Evolutionary conservation across 2,888 invertebrate genomes (phyloP).

Genomic region (Girardia tigrina): DNA sequence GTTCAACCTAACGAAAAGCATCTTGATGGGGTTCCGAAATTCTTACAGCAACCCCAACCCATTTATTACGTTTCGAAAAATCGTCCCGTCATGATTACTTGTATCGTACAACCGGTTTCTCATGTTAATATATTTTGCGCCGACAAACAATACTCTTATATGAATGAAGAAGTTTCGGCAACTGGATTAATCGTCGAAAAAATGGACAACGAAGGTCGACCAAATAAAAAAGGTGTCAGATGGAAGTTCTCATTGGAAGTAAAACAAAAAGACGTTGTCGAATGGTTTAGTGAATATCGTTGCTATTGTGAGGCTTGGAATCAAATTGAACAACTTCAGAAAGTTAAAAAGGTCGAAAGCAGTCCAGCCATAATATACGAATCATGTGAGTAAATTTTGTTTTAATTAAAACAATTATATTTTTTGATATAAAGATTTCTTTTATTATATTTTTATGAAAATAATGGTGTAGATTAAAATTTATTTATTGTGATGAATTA

Average conservation of each 20-base stretch:
- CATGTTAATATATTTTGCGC: conserved; percentile 80
- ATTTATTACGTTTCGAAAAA: conserved; percentile 67
- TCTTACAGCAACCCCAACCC: conserved; percentile 72
- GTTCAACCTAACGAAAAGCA: conserved; percentile 29
- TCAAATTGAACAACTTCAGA: conserved; percentile 10
- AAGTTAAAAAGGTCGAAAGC: conserved; percentile 30
- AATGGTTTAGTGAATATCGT: conserved; percentile 31
- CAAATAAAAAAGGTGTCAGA: background rate
- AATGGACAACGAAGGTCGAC: conserved; percentile 6
- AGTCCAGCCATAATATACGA: background rate
- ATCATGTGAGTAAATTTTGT: conserved; percentile 29
- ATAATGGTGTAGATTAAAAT: too few species aligned
- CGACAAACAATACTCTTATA: conserved; percentile 39
- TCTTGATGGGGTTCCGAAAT: conserved; percentile 57
- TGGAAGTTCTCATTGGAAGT: conserved; percentile 31
- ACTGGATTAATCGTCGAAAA: conserved; percentile 16
- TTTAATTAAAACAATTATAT: too few species aligned
- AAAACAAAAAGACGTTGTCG: background rate
- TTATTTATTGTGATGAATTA: too few species aligned
- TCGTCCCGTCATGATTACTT: conserved; percentile 72
- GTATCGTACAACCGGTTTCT: conserved; percentile 75
- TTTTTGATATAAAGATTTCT: too few species aligned
- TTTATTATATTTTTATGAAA: too few species aligned
- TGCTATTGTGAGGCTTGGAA: conserved; percentile 37
- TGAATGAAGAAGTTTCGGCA: background rate